Evolutionary conservation across 2,888 invertebrate species (phyloP), one percentile per base, ranked within the genome.

Genomic region (Drosophila borborema): DNA sequence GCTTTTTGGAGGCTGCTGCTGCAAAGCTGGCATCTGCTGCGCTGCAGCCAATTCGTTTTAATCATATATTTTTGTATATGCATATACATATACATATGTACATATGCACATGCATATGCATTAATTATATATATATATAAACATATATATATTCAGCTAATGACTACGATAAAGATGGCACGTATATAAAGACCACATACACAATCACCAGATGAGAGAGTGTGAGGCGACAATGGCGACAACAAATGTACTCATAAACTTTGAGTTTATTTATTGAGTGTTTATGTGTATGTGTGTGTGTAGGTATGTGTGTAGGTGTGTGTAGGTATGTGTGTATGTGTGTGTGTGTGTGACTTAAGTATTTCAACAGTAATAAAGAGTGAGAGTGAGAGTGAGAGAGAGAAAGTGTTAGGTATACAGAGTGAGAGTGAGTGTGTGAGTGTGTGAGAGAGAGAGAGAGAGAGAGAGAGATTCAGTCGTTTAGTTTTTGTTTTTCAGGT

Each of bases 161-260:
- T 86, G 85, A 89, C 81, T 89, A 90, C 77, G 83, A 91, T 84
- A 89, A 83, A 90, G 91, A 91, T 91, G 91, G 92, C 92, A 91
- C 91, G 89, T 88, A 90, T 90, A 90, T 90, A 90, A 91, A 90
- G 89, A 91, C 91, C 90, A 91, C 90, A 90, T 89, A 87, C 82
- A 90, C 85, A 84, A 91, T 90, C 87, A 91, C 91, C 91, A 88
- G 89, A 82, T 85, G 90, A 90, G 90, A 86, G 74, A 86, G 77
- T 83, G 89, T 84, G 89, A 89, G 89, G 89, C 89, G 83, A 88
- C 76, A 86, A 88, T 83, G 89, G 83, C 89, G 89, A 89, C 89
- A 77, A 77, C 63, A 72, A 63, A 64, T 56, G 38, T 64, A 56
- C 45, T 77, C 61, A 72, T 85, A 74, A 87, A 82, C 88, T 87